Base-by-base conservation (phyloP, 1,140 invertebrate species). In the Diabrotica undecimpunctata region DNA sequence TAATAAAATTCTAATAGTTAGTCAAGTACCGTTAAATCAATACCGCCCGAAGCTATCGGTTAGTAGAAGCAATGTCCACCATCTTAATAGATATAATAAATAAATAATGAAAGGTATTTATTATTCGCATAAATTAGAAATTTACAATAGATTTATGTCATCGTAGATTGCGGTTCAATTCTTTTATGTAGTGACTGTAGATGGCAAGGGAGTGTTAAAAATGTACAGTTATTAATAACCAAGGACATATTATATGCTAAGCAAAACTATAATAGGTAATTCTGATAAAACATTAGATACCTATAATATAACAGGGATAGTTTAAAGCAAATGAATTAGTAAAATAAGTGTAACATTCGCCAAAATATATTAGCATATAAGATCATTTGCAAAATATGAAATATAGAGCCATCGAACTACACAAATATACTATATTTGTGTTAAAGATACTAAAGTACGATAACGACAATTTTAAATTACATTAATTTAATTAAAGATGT, bases 61-160 rank as follows among this genome's bases (percentile, higher is more conserved):
- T 46, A 46, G 41, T 46, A 46, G 41, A 46, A 46, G 41, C 41
- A 46, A 46, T 46, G 41, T 46, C n/a, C 41, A 46, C 41, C n/a
- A n/a, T 6, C 8, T 2, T 46, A 46, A 46, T 46, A 46, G 41
- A 10, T 46, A n/a, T 46, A 8, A 46, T 46, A 46, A 46, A 46
- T 46, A 46, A 46, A 46, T 46, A 46, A 46, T 5, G 41, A 46
- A 46, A 46, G n/a, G 41, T 46, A 10, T 46, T 46, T 46, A 46
- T 46, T 46, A 46, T 46, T 46, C 41, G 8, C 41, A 46, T 46
- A 46, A 46, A 46, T 46, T 46, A 46, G 41, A 46, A 46, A 46
- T 46, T 46, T n/a, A 46, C 41, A 46, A 46, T 46, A 46, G 41
- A 46, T 46, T 46, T 46, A 46, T 6, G 41, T 46, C 41, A n/a